Evolutionary conservation across 2,113 vertebrate species (phyloP), one percentile per base, ranked within the genome.

Genomic region (Dendrocopos noguchii): DNA sequence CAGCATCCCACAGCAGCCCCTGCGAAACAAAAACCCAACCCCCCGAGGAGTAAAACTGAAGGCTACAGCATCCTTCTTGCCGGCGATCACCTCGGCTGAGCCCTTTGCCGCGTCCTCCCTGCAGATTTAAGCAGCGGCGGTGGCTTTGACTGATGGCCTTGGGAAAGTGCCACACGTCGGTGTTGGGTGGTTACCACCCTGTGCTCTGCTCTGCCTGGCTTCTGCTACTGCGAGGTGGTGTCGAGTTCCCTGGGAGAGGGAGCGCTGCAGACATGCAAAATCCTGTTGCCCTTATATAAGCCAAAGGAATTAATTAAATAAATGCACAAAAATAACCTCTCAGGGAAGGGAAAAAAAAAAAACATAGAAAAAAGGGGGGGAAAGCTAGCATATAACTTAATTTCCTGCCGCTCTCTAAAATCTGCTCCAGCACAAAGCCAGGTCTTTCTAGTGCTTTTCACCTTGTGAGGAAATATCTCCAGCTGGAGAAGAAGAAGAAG

Each of bases 281-380:
- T 67, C 36, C 15, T 57, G 80, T 67, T 89, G 19, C 44, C 47
- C 81, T 96, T 94, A 91, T 61, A 33, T 96, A 93, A 96, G 89
- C 75, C 22, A 11, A 47, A 39, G 72, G 81, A 95, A 96, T 96
- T 77, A 95, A 96, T 95, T 89, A 96, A 94, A 96, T 94, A 96
- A 96, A 77, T 91, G 87, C 83, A 94, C 64, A 87, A 82, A 96
- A 96, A 96, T 94, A 96, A 84, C 91, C 81, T 89, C 67, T 31
- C 59, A 22, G 83, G 21, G 10, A 11, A 21, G 46, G 9, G 21
- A 24, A 24, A 24, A 52, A 24, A 19, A 47, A 46, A 47, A 47
- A 47, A 46, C 15, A 17, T 17, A 46, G 16, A 16, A 31, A 21
- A 46, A 42, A 65, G 75, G 88, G 90, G 42, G 42, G 42, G 6